Base-by-base conservation (phyloP, 1,140 invertebrate genomes). In the Coenobita brevimanus region DNA sequence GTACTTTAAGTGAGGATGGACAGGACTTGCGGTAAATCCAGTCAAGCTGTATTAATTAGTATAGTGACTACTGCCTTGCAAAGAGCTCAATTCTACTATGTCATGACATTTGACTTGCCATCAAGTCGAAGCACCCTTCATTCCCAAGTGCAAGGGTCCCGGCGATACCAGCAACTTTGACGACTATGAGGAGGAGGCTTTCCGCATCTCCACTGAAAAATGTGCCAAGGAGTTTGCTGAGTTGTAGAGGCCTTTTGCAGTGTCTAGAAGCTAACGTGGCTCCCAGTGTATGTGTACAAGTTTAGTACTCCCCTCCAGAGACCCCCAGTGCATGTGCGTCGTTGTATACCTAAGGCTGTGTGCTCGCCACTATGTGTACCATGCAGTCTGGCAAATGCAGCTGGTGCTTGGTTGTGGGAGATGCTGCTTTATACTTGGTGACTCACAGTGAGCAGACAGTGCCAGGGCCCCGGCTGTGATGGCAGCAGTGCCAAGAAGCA, bases 81-180 rank as follows among this genome's bases (percentile, higher is more conserved):
- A n/a, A n/a, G n/a, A n/a, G n/a, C n/a, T n/a, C n/a, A n/a, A n/a
- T n/a, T n/a, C n/a, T n/a, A n/a, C n/a, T n/a, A n/a, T n/a, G n/a
- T n/a, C n/a, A n/a, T n/a, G n/a, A n/a, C n/a, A n/a, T n/a, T n/a
- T n/a, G n/a, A n/a, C n/a, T 36, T 33, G 41, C 33, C 46, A 60
- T 38, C 85, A 91, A 90, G 92, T 99, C 91, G 98, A 99, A 93
- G 97, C 98, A 24, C 98, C 98, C 13, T 99, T 99, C 93, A 97
- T 99, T 92, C 98, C 98, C 30, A 96, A 97, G 93, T 99, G 97
- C 94, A 98, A 98, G 93, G 97, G 98, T 69, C 96, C 97, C 60
- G 98, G 98, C 71, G 98, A 99, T 93, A 98, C 98, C 15, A 98
- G 97, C 93, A 99, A 99, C 94, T 99, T 99, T 92, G 98, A 99